Conservation (phyloP, 2,797 vertebrate genomes). For the Streptopelia turtur region DNA sequence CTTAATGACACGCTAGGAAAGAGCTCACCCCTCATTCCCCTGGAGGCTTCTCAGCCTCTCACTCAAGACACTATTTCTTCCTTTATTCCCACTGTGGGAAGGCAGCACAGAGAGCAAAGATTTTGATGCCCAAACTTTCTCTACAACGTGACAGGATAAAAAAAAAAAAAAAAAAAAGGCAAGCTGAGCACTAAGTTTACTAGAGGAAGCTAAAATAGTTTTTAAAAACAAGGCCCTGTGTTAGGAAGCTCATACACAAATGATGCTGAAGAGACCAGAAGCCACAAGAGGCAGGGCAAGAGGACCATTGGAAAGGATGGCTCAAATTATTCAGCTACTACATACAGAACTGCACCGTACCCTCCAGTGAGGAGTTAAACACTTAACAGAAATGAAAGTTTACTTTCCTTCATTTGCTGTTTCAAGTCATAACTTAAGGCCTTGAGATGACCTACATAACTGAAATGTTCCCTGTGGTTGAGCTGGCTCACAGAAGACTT, state of each 20-base stretch:
- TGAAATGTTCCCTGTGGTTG: background rate
- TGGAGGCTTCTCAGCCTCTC: background rate
- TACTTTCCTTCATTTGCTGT: background rate
- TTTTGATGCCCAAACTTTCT: background rate
- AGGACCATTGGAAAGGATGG: background rate
- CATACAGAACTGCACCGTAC: background rate
- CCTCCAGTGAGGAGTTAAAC: background rate
- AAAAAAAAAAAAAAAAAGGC: fast-evolving
- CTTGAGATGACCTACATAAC: background rate
- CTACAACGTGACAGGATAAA: background rate
- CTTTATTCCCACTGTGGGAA: background rate
- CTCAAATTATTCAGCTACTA: background rate
- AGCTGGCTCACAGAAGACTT: background rate
- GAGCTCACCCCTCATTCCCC: background rate
- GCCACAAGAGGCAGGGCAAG: background rate
- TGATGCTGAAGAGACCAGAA: background rate
- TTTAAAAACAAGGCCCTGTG: background rate
- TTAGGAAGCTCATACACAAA: background rate
- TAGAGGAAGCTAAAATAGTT: background rate
- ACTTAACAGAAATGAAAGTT: background rate
- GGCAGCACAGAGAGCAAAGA: background rate
- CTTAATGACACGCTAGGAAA: slow-evolving; percentile 22
- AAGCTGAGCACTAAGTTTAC: background rate
- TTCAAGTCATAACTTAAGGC: background rate
- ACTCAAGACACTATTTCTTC: background rate